Evolutionary conservation across 1,140 invertebrate species (phyloP).

Genomic region (Ceratina australensis): DNA sequence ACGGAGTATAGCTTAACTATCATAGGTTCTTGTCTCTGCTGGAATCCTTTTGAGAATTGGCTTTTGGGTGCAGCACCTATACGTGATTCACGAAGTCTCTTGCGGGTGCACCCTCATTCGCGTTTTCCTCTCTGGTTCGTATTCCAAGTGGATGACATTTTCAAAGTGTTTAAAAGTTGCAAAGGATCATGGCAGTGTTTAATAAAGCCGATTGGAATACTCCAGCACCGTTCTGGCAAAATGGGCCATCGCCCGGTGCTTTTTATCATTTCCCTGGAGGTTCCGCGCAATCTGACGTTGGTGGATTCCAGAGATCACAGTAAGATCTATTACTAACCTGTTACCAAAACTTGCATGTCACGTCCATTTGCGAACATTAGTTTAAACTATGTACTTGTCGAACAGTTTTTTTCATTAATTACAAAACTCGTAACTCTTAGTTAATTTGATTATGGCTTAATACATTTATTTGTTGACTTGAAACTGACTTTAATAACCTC

Average conservation of each 20-base stretch:
- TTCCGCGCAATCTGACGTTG: constrained; percentile 67
- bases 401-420: neutral
- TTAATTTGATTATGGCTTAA: too few species aligned
- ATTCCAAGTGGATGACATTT: constrained; percentile 30
- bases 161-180: constrained; percentile 30
- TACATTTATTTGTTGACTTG: too few species aligned
- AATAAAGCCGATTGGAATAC: constrained; percentile 59
- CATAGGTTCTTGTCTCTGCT: too few species aligned
- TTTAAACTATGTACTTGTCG: neutral
- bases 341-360: constrained; percentile 45
- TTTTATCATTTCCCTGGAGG: constrained; percentile 86
- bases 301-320: constrained; percentile 82
- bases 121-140: too few species aligned
- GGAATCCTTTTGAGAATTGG: too few species aligned
- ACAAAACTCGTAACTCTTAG: neutral
- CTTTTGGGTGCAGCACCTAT: too few species aligned
- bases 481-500: too few species aligned
- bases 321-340: constrained; percentile 68
- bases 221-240: constrained; percentile 83
- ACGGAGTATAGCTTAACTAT: too few species aligned
- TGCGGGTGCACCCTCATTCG: too few species aligned
- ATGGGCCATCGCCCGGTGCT: constrained; percentile 85
- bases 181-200: constrained; percentile 66
- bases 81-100: too few species aligned
- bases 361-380: constrained; percentile 5